Evolutionary conservation across 1,140 invertebrate species (phyloP).

Genomic region (Drosophila santomea): DNA sequence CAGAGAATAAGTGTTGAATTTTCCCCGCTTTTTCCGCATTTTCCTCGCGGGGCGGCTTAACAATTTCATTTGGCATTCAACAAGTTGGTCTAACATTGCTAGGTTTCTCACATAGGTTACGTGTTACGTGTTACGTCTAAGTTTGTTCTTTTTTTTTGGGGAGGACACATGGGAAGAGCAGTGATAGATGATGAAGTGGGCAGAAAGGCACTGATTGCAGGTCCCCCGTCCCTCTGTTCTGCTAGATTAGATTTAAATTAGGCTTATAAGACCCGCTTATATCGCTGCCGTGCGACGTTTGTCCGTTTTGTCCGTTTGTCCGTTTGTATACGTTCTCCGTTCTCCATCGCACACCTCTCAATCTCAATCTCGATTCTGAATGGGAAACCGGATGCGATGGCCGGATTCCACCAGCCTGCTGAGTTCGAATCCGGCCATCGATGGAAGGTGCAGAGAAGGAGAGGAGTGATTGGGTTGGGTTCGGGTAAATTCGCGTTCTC

Average conservation of each 20-base stretch:
- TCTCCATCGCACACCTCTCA: conserved; percentile 22
- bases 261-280: conserved; percentile 83
- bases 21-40: not conserved
- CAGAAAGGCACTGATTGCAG: conserved; percentile 22
- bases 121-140: conserved; percentile 42
- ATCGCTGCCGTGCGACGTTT: conserved; percentile 75
- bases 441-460: conserved; percentile 7
- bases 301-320: conserved; percentile 10
- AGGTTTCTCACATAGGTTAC: conserved; percentile 54
- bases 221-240: conserved; percentile 3
- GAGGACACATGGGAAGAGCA: conserved; percentile 34
- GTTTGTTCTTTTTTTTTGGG: conserved; percentile 67
- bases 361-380: conserved; percentile 21
- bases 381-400: not conserved
- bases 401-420: conserved; percentile 74
- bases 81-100: conserved; percentile 74
- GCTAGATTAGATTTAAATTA: conserved; percentile 56
- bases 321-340: conserved; percentile 6
- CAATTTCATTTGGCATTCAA: conserved; percentile 78
- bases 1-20: conserved; percentile 64
- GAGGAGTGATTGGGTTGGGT: conserved; percentile 49
- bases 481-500: conserved; percentile 76
- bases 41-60: conserved; percentile 23
- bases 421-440: conserved; percentile 55
- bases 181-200: conserved; percentile 35